phyloP scores from a whole-genome alignment of 2,797 vertebrate species.

The Galagoides demidoff region DNA sequence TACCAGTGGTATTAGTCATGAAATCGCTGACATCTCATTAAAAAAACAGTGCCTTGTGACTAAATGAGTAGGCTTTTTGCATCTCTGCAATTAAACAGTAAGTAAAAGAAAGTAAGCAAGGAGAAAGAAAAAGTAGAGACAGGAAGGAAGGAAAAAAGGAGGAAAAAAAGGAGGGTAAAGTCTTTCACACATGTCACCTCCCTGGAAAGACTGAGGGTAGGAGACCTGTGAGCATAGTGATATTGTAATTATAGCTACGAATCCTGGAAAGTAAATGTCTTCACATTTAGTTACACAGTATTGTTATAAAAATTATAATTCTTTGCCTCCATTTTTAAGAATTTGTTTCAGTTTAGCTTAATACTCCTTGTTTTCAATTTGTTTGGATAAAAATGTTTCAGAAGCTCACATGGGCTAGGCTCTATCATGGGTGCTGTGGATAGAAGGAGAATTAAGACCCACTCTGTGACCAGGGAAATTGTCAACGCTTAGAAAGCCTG shows the following conservation, averaged over 20 bases:
- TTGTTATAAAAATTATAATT: not conserved
- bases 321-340: not conserved
- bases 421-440: not conserved
- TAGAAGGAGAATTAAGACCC: not conserved
- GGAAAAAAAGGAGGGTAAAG: not conserved
- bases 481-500: not conserved
- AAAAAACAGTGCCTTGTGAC: not conserved
- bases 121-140: not conserved
- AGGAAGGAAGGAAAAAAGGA: not conserved
- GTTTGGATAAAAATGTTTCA: not conserved
- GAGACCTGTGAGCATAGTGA: not conserved
- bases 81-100: not conserved
- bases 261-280: not conserved
- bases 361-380: not conserved
- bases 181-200: no score
- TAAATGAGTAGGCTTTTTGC: not conserved
- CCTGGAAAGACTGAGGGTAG: not conserved
- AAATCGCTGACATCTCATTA: not conserved
- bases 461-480: not conserved
- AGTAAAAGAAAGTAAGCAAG: not conserved
- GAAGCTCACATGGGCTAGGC: not conserved
- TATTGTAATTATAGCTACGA: not conserved
- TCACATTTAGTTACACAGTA: not conserved
- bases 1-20: not conserved
- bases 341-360: not conserved